Conservation (phyloP, 2,113 vertebrate species). For the Etia nguti region DNA sequence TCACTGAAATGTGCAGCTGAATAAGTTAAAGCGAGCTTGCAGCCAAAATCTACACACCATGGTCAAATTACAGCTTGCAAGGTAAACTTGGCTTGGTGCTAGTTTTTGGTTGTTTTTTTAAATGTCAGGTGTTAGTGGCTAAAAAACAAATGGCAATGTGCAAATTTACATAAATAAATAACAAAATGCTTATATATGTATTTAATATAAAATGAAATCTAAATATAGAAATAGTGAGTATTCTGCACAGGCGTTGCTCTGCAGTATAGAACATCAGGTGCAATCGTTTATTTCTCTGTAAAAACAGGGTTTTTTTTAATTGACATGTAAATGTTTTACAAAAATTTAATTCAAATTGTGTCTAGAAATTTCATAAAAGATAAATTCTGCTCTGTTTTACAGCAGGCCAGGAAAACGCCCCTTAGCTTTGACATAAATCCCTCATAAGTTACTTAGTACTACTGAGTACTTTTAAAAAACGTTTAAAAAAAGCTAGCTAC, state of each 20-base stretch:
- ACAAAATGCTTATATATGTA: rapidly evolving
- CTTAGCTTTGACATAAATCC: not conserved
- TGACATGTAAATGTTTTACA: not conserved
- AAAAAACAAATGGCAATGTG: not conserved
- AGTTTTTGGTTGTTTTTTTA: rapidly evolving
- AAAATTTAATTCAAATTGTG: not conserved
- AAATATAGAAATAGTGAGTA: not conserved
- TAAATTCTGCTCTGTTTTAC: not conserved
- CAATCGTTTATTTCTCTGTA: not conserved
- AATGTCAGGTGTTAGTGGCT: not conserved
- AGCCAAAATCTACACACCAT: not conserved
- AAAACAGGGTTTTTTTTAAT: not conserved
- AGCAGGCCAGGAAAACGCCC: not conserved
- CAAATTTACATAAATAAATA: not conserved
- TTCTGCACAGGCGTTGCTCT: rapidly evolving
- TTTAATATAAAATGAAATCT: not conserved
- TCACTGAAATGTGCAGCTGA: too few species aligned
- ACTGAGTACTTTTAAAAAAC: rapidly evolving
- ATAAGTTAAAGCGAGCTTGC: rapidly evolving
- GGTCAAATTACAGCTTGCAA: not conserved
- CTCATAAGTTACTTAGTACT: not conserved
- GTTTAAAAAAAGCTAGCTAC: not conserved
- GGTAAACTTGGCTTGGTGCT: rapidly evolving
- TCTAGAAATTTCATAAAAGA: not conserved
- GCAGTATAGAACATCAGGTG: rapidly evolving